Base-by-base conservation (phyloP, 2,888 invertebrate species). In the Miltochrista miniata region DNA sequence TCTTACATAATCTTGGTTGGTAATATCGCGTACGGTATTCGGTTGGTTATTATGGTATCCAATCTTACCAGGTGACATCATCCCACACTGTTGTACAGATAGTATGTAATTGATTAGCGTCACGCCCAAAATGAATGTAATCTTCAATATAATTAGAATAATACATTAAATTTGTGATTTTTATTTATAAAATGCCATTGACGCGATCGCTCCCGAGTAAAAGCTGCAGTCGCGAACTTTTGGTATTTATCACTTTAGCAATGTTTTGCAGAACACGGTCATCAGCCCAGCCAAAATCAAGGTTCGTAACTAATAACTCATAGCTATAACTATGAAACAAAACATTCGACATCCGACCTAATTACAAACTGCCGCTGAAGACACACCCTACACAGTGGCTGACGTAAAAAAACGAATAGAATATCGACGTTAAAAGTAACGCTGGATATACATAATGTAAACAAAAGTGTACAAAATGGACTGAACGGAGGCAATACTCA, bases 11-110 rank as follows among this genome's bases (percentile, higher is more conserved):
- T 35, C 24, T 29, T 9, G 18, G 13, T 14, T 15, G 12, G 37
- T 39, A 54, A 39, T 43, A 43, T 33, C 29, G 49, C 46, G 36
- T 60, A 58, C 56, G 45, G 4, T 36, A 74, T 56, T 76, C 63
- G 61, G 85, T 55, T 79, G 90, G 74, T 46, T 88, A 75, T 78
- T 71, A 74, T 58, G 61, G 73, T 72, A 71, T 69, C 76, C 77
- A 74, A 80, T 82, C 81, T 82, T 81, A 74, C 68, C 68, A 66
- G 82, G 76, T 87, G 87, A 89, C 85, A 85, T 88, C 90, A 89
- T 76, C 83, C 60, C 59, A 57, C 64, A 55, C 73, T 79, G 80
- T 82, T 81, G 75, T 75, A 74, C 76, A 83, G 86, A 87, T 88
- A 87, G 84, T 77, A 74, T 60, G 63, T 75, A 83, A 85, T 81